Base-by-base conservation (phyloP, 2,113 vertebrate genomes). In the Hemiscyllium ocellatum region DNA sequence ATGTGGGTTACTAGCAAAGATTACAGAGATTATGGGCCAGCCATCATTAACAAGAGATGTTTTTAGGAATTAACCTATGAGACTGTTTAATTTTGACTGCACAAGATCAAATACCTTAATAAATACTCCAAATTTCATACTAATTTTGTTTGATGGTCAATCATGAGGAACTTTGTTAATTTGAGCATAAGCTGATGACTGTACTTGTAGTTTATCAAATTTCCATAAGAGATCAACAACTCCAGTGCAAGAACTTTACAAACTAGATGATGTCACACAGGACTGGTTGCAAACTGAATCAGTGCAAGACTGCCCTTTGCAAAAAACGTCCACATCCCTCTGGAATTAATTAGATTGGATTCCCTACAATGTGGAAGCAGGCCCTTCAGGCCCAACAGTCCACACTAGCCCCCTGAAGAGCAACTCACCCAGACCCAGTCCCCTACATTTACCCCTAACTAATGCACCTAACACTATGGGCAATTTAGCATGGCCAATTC, bases 1-100 rank as follows among this genome's bases (percentile, higher is more conserved):
- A 80, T 95, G 78, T 95, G 72, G 95, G 95, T 95, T 52, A 95
- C 95, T 20, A 50, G 68, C 66, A 95, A 80, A 56, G 72, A 95
- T 80, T 83, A 95, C 50, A 76, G 78, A 83, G 95, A 95, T 52
- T 83, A 78, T 95, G 72, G 95, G 20, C 72, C 76, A 95, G 50
- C 72, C 33, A 85, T 65, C 29, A 83, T 95, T 95, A 78, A 95
- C 95, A 95, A 66, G 66, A 95, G 56, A 76, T 83, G 72, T 78
- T 95, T 95, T 83, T 95, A 95, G 22, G 68, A 70, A 72, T 70
- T 94, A 47, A 94, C 29, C 68, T 50, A 70, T 69, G 42, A 26
- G 66, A 94, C 87, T 29, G 26, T 89, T 94, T 42, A 26, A 94
- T 47, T 70, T 94, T 94, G 66, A 37, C 65, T 70, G 68, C 37